Evolutionary conservation across 92 coral and sea anemone species (phyloP).

Genomic region (Epizoanthus illoricatus): DNA sequence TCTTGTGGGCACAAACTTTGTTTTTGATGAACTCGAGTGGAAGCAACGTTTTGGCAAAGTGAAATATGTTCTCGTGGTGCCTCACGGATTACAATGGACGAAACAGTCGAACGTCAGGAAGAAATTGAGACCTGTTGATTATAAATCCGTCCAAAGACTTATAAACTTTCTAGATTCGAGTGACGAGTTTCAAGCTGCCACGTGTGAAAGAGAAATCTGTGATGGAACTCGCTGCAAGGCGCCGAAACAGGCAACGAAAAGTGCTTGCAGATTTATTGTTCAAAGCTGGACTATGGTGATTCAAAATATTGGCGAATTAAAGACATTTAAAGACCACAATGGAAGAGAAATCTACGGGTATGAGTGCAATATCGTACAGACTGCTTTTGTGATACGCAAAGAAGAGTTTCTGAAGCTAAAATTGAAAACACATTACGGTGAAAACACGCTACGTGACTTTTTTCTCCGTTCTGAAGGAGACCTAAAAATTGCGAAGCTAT

Average conservation of each 20-base stretch:
- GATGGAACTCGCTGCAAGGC: not conserved
- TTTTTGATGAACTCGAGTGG: slow-evolving; percentile 29
- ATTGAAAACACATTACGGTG: slow-evolving; percentile 28
- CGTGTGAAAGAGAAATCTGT: slow-evolving; percentile 20
- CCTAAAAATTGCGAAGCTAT: slow-evolving; percentile 26
- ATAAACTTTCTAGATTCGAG: slow-evolving; percentile 29
- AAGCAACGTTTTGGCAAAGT: slow-evolving; percentile 7
- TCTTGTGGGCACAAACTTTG: slow-evolving; percentile 36
- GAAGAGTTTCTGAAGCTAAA: slow-evolving; percentile 24
- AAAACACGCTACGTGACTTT: slow-evolving; percentile 31
- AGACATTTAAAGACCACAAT: slow-evolving; percentile 4
- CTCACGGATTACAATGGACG: slow-evolving; percentile 27
- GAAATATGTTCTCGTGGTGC: slow-evolving; percentile 21
- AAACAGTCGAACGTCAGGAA: slow-evolving; percentile 14
- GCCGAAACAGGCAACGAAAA: not conserved
- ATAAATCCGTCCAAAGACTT: slow-evolving; percentile 12
- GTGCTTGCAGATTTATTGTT: slow-evolving; percentile 15
- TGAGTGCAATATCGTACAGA: slow-evolving; percentile 38
- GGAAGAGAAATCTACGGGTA: slow-evolving; percentile 11
- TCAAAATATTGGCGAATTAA: not conserved
- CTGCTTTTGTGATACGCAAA: slow-evolving; percentile 36
- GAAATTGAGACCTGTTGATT: slow-evolving; percentile 18
- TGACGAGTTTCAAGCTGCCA: slow-evolving; percentile 13
- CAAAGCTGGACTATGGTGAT: slow-evolving; percentile 32
- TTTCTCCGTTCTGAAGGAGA: slow-evolving; percentile 24